phyloP scores from a whole-genome alignment of 2,888 invertebrate genomes.

The Cremastinae sp. region DNA sequence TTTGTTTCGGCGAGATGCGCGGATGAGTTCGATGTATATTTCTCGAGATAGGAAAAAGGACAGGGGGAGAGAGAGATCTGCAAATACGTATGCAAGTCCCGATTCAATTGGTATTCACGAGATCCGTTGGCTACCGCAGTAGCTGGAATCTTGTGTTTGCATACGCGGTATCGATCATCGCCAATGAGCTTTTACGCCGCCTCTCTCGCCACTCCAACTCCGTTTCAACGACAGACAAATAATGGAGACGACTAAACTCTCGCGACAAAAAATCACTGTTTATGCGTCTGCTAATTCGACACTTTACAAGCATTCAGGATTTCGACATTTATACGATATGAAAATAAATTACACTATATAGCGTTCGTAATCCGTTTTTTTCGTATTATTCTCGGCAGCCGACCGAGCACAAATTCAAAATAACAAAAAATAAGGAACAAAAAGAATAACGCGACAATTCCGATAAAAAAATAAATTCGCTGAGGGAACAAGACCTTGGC shows the following conservation, averaged over 20 bases:
- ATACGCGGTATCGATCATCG: constrained; percentile 53
- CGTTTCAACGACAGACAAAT: constrained; percentile 1
- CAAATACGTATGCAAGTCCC: constrained; percentile 45
- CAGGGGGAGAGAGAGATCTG: constrained; percentile 10
- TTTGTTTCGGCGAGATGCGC: background rate
- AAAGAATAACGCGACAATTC: no score
- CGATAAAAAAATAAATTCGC: no score
- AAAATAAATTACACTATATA: no score
- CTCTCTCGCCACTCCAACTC: constrained; percentile 9
- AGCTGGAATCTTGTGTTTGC: constrained; percentile 59
- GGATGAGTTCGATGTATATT: background rate
- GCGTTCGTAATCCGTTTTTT: no score
- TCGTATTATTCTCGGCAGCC: no score
- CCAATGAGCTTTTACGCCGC: constrained; percentile 44
- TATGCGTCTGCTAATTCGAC: no score
- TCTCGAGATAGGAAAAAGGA: background rate
- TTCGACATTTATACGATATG: no score
- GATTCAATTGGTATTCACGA: constrained; percentile 54
- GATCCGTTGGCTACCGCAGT: constrained; percentile 41
- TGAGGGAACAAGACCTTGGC: constrained; percentile 9
- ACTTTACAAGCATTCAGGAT: no score
- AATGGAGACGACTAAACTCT: background rate
- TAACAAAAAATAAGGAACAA: no score
- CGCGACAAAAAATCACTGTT: background rate
- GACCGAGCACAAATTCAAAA: no score